Base-by-base conservation (phyloP, 1,140 invertebrate species). In the Drosophila setifemur region DNA sequence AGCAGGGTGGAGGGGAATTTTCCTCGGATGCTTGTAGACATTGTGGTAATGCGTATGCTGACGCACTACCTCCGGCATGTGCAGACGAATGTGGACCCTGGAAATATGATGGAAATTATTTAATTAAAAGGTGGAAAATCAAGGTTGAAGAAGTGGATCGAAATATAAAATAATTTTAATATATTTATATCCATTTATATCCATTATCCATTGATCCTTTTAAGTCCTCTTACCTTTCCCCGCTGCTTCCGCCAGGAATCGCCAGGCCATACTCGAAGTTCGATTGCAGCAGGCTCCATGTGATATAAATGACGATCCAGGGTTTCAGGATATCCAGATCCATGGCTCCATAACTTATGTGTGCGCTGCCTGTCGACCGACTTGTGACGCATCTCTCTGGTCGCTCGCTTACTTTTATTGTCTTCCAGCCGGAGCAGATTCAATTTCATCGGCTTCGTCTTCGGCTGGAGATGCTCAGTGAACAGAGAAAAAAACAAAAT, bases 41-140 rank as follows among this genome's bases (percentile, higher is more conserved):
- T 87, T 86, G 55, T 86, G 82, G 12, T 66, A 73, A 47, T 86
- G 83, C 33, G 82, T 87, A 4, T 82, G 82, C 45, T 86, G 31
- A 11, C 82, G 82, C 42, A 86, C 77, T 26, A 87, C 53, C 47
- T 89, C 86, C 43, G 86, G 86, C 81, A 89, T 82, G 40, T 89
- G 86, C 14, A 89, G 63, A n/a, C 87, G 77, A 25, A 89, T 89
- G 60, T 89, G 86, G 1, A 89, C 86, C 31, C 86, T 89, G 37
- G 3, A 19, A 63, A 28, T 11, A 5, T 2, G 39, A n/a, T n/a
- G n/a, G n/a, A n/a, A n/a, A n/a, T n/a, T n/a, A n/a, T n/a, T n/a
- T n/a, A n/a, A n/a, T n/a, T n/a, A n/a, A n/a, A n/a, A n/a, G n/a
- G n/a, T n/a, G n/a, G n/a, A n/a, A n/a, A n/a, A n/a, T n/a, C n/a